phyloP scores from a whole-genome alignment of 1,140 invertebrate species.

The Dendrolimus punctatus region DNA sequence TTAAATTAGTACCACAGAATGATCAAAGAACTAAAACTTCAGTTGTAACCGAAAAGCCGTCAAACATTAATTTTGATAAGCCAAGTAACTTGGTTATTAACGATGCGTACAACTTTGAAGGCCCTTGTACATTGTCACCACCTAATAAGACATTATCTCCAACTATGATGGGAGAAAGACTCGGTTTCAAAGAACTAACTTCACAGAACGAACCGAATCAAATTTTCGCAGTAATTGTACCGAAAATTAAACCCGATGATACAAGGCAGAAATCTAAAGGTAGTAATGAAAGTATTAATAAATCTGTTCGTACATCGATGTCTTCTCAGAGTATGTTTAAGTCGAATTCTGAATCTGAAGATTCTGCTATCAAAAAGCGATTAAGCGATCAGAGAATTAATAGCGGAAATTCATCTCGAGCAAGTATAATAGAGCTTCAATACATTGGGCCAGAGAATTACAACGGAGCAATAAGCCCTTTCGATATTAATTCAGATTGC shows the following conservation, averaged over 20 bases:
- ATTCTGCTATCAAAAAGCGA: constrained; percentile 56
- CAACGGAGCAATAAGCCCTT: constrained; percentile 36
- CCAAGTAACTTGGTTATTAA: constrained; percentile 49
- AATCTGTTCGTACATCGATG: constrained; percentile 40
- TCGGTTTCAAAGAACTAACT: constrained; percentile 62
- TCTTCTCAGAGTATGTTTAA: constrained; percentile 52
- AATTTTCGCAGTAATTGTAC: constrained; percentile 67
- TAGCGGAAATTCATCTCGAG: constrained; percentile 48
- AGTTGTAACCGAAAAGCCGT: constrained; percentile 38
- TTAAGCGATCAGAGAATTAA: constrained; percentile 48
- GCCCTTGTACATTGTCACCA: constrained; percentile 59
- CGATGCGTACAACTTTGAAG: constrained; percentile 49
- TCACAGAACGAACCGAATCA: constrained; percentile 36
- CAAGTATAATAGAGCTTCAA: constrained; percentile 56
- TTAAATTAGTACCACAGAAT: constrained; percentile 60
- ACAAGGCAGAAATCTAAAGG: constrained; percentile 26
- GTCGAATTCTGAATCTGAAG: constrained; percentile 53
- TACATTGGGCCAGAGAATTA: constrained; percentile 45
- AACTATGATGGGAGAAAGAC: constrained; percentile 60
- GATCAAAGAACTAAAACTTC: constrained; percentile 35
- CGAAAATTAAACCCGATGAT: constrained; percentile 46
- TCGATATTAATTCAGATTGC: constrained; percentile 58
- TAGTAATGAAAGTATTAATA: constrained; percentile 48
- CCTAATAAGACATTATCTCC: constrained; percentile 61
- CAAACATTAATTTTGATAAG: constrained; percentile 36